Conservation (phyloP, 2,113 vertebrate genomes). For the Ardeotis arabs region DNA sequence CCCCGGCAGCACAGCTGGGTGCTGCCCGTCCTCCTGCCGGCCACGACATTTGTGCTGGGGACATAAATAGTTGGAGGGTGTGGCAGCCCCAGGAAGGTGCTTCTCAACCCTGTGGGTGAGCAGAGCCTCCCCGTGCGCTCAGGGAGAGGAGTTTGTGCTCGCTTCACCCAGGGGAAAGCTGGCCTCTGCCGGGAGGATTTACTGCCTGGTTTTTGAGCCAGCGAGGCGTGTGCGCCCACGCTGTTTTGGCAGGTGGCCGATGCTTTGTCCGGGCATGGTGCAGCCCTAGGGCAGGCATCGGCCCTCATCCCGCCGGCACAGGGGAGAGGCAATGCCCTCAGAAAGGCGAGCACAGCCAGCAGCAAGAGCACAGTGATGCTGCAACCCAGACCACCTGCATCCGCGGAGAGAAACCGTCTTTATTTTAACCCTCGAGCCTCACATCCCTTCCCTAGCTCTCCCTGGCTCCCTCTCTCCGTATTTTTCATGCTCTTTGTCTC, state of each 20-base stretch:
- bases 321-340: accelerated
- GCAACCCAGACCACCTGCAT: not conserved
- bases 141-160: accelerated
- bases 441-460: not conserved
- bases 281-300: accelerated
- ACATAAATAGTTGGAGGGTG: not conserved
- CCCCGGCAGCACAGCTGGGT: accelerated
- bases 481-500: not conserved
- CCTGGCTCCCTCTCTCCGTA: not conserved
- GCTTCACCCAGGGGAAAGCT: accelerated
- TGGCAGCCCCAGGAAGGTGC: not conserved
- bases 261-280: accelerated
- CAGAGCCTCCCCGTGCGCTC: accelerated
- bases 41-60: not conserved
- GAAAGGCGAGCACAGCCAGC: accelerated
- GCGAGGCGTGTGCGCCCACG: accelerated
- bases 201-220: not conserved
- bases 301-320: accelerated
- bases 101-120: not conserved
- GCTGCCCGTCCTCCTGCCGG: accelerated
- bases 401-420: not conserved
- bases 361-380: accelerated
- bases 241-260: not conserved
- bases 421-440: not conserved
- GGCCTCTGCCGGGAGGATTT: not conserved